Base-by-base conservation (phyloP, 1,140 invertebrate species). In the Orchestia grillus region DNA sequence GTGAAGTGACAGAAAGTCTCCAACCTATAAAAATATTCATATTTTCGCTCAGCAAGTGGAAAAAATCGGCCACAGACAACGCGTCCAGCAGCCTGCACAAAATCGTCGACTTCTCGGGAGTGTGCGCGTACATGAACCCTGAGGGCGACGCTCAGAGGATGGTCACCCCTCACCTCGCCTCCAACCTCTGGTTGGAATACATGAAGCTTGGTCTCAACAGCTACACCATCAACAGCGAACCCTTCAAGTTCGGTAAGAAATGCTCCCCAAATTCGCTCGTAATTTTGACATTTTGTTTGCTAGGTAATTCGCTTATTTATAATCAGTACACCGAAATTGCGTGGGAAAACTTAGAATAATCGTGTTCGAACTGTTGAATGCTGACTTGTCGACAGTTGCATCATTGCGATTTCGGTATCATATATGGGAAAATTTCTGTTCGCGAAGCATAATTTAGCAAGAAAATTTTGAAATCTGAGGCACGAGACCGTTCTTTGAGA, bases 91-190 rank as follows among this genome's bases (percentile, higher is more conserved):
- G 98, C 0, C 98, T 98, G 40, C 98, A 98, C 97, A 98, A 99
- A 97, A 97, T 99, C 97, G 97, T 99, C 97, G 98, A 98, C 96
- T 97, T 98, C 77, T 98, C 98, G 96, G 98, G 98, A 3, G 97
- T 99, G 0, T 98, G 98, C 0, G 97, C 98, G 0, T 99, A 99
- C 97, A 98, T 98, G 98, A 99, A 99, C 97, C 98, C 98, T 3
- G 97, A 97, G 96, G 97, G 96, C 97, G 97, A 96, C 16, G 96
- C 97, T 95, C 96, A 97, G 95, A 96, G 97, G 96, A 96, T 97
- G 97, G 94, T 98, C 97, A 97, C 95, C 57, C 96, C 94, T 96
- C 97, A 95, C 97, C 97, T 97, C 97, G 97, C 98, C 97, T 96
- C 98, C 98, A 98, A 98, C 98, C 97, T 98, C 98, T 96, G 97